Percentiles rank a stretch among this genome's conserved stretches.
phyloP scores from a whole-genome alignment of 2,113 vertebrate species.

The Heptranchias perlo region DNA sequence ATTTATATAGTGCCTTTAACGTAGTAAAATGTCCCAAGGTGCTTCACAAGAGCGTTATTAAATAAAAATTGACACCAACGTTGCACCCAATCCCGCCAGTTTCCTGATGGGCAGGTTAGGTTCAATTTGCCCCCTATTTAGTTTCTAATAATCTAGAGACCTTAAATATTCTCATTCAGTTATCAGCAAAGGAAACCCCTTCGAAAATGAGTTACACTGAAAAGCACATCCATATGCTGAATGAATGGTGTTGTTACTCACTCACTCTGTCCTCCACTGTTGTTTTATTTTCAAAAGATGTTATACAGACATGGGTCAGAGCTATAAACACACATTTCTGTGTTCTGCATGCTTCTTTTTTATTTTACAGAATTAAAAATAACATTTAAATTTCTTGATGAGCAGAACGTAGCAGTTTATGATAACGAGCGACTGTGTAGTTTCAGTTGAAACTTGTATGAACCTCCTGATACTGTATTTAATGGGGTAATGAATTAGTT shows the following conservation, averaged over 20 bases:
- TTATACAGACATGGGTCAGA: not conserved
- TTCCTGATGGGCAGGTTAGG: not conserved
- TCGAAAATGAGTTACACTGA: not conserved
- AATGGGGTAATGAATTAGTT: not conserved
- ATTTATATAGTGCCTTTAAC: too few relatives aligned
- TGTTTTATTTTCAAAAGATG: not conserved
- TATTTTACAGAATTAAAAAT: not conserved
- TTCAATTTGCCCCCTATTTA: not conserved
- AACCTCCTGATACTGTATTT: not conserved
- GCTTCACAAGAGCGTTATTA: too few relatives aligned
- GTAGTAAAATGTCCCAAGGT: too few relatives aligned
- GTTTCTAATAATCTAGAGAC: not conserved
- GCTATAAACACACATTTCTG: not conserved
- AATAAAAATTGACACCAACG: too few relatives aligned
- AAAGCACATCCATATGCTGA: not conserved
- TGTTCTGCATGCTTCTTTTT: not conserved
- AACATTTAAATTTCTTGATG: not conserved
- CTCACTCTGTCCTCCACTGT: not conserved
- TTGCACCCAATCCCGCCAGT: not conserved
- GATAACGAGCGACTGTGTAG: not conserved
- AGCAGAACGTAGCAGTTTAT: not conserved
- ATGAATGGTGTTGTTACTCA: not conserved
- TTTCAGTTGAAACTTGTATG: not conserved
- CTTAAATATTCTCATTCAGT: not conserved
- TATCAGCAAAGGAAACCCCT: not conserved